A percentile compares a stretch with the other conserved stretches of the same genome.
These are phyloP conservation scores for Luperina testacea DNA, from an alignment of 2,888 invertebrate species.

Conservation along the genomic window DNA sequence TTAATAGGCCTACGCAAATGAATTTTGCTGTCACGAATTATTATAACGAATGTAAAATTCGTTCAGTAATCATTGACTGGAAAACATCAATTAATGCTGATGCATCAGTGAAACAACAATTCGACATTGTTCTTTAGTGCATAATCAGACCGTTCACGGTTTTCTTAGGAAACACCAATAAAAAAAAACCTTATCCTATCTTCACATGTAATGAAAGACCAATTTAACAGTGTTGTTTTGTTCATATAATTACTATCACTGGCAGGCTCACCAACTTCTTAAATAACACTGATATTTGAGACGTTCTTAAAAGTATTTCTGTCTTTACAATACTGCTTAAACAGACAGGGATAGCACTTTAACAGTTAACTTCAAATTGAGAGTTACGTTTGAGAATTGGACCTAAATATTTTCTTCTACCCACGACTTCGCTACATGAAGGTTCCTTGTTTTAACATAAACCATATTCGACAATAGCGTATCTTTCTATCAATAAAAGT, in stretches of 20 bases:
- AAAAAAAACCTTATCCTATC: too few relatives aligned
- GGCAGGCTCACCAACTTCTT: not conserved
- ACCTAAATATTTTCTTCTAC: not conserved
- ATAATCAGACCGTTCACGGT: not conserved
- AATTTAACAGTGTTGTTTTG: too few relatives aligned
- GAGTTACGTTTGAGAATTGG: not conserved
- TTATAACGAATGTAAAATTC: constrained; percentile 3
- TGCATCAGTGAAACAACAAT: not conserved
- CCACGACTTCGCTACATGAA: not conserved
- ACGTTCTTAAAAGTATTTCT: not conserved
- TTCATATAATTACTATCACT: not conserved
- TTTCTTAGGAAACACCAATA: too few relatives aligned
- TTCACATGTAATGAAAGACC: too few relatives aligned
- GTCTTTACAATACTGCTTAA: not conserved
- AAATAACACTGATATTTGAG: not conserved
- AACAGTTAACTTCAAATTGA: not conserved
- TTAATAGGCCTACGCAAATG: not conserved
- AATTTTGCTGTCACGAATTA: constrained; percentile 14
- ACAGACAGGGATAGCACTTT: not conserved
- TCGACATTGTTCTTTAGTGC: not conserved
- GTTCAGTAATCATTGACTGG: constrained; percentile 27
- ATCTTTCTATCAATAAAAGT: not conserved
- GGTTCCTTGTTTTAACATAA: not conserved
- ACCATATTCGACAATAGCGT: not conserved
- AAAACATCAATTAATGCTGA: not conserved